phyloP scores from a whole-genome alignment of 2,113 vertebrate genomes.

The Crotalus horridus region DNA sequence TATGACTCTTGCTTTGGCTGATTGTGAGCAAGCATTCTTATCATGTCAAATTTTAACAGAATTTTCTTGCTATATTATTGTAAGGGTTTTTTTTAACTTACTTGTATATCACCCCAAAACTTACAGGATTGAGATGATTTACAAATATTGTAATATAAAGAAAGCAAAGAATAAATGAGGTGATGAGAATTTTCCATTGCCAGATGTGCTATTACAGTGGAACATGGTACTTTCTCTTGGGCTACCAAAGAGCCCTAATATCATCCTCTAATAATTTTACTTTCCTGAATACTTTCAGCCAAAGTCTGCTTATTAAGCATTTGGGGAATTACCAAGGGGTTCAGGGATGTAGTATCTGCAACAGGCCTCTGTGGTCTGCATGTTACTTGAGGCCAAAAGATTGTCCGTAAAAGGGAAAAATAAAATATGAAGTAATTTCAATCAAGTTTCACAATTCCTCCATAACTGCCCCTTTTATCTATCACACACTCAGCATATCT shows the following conservation, averaged over 20 bases:
- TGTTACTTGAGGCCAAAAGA: background rate
- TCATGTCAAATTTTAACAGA: background rate
- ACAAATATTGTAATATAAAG: background rate
- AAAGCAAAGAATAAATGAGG: background rate
- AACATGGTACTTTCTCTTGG: background rate
- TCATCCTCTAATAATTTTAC: background rate
- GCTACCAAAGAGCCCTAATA: background rate
- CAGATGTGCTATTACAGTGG: background rate
- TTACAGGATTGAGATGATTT: background rate
- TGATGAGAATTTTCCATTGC: background rate
- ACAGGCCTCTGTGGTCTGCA: background rate
- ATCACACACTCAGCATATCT: background rate
- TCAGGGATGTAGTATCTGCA: background rate
- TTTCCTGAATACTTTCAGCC: background rate
- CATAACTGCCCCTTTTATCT: background rate
- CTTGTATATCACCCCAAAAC: background rate
- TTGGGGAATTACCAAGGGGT: background rate
- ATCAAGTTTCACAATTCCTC: background rate
- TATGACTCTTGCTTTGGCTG: background rate
- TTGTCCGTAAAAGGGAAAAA: background rate
- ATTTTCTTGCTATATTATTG: background rate
- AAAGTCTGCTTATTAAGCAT: background rate
- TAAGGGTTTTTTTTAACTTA: background rate
- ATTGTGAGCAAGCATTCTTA: background rate
- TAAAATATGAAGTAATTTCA: background rate